Conservation (phyloP, 2,113 vertebrate species). For the Plestiodon gilberti region DNA sequence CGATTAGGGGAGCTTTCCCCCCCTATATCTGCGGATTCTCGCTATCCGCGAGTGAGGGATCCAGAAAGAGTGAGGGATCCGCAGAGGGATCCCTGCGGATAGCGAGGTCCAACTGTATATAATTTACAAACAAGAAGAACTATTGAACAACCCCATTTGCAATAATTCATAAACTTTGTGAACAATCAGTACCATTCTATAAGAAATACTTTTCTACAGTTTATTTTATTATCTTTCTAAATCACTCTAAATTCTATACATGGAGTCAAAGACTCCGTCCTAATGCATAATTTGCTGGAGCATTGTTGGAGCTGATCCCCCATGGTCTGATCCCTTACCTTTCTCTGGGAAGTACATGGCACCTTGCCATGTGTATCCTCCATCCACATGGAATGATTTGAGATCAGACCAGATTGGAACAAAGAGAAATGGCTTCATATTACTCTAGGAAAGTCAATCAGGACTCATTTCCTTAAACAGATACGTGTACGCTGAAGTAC, state of each 20-base stretch:
- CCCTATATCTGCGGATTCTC: too few relatives aligned
- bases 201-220: not conserved
- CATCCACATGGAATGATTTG: not conserved
- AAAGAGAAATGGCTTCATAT: too few relatives aligned
- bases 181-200: not conserved
- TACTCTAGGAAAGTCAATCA: not conserved
- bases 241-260: not conserved
- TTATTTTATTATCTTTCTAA: not conserved
- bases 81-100: too few relatives aligned
- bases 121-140: too few relatives aligned
- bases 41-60: too few relatives aligned
- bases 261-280: too few relatives aligned
- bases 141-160: not conserved
- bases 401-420: not conserved
- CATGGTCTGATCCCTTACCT: too few relatives aligned
- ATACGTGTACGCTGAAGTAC: constrained; percentile 57
- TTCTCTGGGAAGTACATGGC: too few relatives aligned
- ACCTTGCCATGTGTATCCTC: not conserved
- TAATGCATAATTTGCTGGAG: not conserved
- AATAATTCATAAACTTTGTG: not conserved
- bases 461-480: constrained; percentile 64
- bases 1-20: too few relatives aligned
- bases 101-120: too few relatives aligned
- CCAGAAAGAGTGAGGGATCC: too few relatives aligned
- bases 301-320: too few relatives aligned